Evolutionary conservation across 2,888 invertebrate genomes (phyloP), one percentile per base, ranked within the genome.

Genomic region (Elgonia sp.): DNA sequence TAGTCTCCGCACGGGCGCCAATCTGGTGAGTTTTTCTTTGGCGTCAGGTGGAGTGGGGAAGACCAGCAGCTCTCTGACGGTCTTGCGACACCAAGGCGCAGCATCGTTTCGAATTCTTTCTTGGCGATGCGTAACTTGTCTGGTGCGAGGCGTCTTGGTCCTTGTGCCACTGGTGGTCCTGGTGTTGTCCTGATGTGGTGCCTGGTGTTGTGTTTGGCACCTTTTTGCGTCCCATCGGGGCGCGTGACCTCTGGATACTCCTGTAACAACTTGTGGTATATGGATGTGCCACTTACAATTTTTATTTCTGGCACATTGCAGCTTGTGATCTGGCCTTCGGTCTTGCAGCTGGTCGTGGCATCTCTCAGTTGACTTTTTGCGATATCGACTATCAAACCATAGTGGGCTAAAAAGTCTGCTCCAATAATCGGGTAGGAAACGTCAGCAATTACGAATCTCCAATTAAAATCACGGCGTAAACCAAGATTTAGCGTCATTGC

Each of bases 381-480:
- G 0, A 90, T 65, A 75, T 93, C 93, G 0, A 93, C 92, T 0
- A 93, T 82, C 0, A 94, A 76, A 16, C 91, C 90, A 70, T 90
- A 93, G 69, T 91, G 89, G 0, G 67, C 62, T 16, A 93, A 81
- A 84, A 94, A 92, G 88, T 94, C 93, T 0, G 90, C 92, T 0
- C 93, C 93, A 16, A 94, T 93, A 9, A 94, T 93, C 0, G 93
- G 91, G 18, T 90, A 91, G 0, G 91, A 84, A 6, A 93, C 92
- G 57, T 93, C 92, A 0, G 93, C 93, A 0, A 93, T 88, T 0
- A 91, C 84, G 73, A 93, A 94, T 0, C 89, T 77, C 93, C 93
- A 94, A 0, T 79, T 76, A 29, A 60, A 60, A 21, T 60, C 29
- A 3, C 60, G 60, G 39, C 91, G 90, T 7, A 93, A 83, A 5